Percentiles rank a stretch among this genome's conserved stretches.
Evolutionary conservation across 1,140 invertebrate genomes (phyloP).

Genomic region (Zaprionus taronus): DNA sequence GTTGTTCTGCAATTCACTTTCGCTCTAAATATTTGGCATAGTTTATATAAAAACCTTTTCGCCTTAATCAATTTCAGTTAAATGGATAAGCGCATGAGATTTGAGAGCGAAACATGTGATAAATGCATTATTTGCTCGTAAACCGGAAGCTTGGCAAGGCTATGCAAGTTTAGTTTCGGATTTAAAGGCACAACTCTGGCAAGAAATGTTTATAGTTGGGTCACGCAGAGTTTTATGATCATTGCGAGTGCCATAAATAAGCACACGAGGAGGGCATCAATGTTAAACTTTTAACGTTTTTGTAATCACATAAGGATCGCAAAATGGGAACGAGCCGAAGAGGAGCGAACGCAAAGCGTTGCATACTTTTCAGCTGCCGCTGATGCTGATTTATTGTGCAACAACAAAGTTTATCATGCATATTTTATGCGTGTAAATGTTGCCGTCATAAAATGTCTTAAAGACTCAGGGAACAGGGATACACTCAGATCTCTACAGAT

Average conservation of each 20-base stretch:
- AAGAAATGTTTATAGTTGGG: slow-evolving; percentile 59
- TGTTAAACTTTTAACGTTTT: slow-evolving; percentile 67
- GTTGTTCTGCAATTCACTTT: not conserved
- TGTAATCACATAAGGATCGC: slow-evolving; percentile 68
- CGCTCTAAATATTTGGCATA: slow-evolving; percentile 7
- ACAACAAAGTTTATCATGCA: slow-evolving; percentile 84
- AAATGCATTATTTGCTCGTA: slow-evolving; percentile 51
- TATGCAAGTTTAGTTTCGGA: slow-evolving; percentile 54
- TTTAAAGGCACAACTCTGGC: not conserved
- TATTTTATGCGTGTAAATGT: slow-evolving; percentile 84
- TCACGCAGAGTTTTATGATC: slow-evolving; percentile 61
- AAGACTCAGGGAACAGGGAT: slow-evolving; percentile 33
- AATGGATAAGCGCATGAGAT: slow-evolving; percentile 4
- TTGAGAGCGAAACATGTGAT: slow-evolving; percentile 21
- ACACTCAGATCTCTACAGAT: slow-evolving; percentile 11
- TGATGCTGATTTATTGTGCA: slow-evolving; percentile 76
- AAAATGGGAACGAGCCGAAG: not conserved
- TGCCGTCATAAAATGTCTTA: slow-evolving; percentile 78
- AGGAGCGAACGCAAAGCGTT: slow-evolving; percentile 36
- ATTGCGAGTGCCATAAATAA: slow-evolving; percentile 62
- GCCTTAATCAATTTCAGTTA: slow-evolving; percentile 14
- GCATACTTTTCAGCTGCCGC: slow-evolving; percentile 58
- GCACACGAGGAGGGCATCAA: slow-evolving; percentile 17
- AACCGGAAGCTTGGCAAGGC: slow-evolving; percentile 17
- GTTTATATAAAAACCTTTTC: not conserved